phyloP scores from a whole-genome alignment of 2,888 invertebrate genomes.

The Pammene fasciana region DNA sequence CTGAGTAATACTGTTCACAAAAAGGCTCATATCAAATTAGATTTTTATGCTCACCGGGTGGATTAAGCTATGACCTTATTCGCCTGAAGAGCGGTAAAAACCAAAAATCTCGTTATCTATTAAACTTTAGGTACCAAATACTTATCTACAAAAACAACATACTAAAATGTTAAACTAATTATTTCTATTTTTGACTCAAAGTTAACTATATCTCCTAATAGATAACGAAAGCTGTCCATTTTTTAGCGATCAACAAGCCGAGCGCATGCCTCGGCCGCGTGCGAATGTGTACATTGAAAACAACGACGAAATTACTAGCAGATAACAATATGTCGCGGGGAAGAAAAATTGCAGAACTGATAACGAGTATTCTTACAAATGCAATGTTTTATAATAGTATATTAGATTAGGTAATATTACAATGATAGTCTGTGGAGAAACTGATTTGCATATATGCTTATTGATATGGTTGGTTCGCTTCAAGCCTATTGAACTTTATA shows the following conservation, averaged over 20 bases:
- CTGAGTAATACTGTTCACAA: too few species aligned
- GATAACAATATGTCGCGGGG: constrained; percentile 22
- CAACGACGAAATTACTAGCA: constrained; percentile 32
- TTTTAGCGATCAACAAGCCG: constrained; percentile 17
- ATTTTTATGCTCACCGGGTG: too few species aligned
- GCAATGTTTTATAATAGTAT: background rate
- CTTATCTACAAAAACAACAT: too few species aligned
- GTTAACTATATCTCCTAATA: background rate
- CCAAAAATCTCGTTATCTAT: too few species aligned
- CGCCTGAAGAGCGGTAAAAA: too few species aligned
- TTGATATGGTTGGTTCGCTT: background rate
- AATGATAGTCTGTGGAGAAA: background rate
- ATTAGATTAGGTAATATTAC: background rate
- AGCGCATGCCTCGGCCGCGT: constrained; percentile 23
- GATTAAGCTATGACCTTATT: too few species aligned
- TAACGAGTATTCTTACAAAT: background rate
- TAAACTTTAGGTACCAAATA: too few species aligned
- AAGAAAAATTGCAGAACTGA: background rate
- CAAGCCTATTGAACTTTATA: background rate
- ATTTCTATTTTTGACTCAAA: background rate
- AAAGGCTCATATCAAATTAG: too few species aligned
- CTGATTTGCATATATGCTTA: background rate
- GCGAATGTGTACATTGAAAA: constrained; percentile 29
- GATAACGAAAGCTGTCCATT: constrained; percentile 25
- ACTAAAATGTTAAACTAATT: background rate